Conservation (phyloP, 2,888 invertebrate genomes). For the Drosophila gaucha region DNA sequence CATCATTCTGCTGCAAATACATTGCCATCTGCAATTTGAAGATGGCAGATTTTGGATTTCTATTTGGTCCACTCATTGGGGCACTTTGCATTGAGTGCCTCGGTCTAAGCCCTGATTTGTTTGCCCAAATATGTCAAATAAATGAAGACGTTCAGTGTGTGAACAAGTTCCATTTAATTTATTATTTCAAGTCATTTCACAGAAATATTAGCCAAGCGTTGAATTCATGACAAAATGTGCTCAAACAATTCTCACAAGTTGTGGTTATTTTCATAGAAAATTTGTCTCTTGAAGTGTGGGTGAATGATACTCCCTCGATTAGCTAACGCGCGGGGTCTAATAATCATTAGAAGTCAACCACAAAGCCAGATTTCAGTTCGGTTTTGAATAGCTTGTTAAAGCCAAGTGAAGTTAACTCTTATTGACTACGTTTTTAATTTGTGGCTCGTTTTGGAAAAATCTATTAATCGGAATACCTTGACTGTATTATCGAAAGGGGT, state of each 20-base stretch:
- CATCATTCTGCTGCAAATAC: slow-evolving; percentile 9
- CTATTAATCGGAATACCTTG: no score
- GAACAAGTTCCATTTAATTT: slow-evolving; percentile 11
- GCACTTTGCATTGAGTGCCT: slow-evolving; percentile 12
- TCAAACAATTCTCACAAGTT: neutral
- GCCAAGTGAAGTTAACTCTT: neutral
- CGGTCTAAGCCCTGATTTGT: slow-evolving; percentile 12
- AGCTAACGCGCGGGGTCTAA: no score
- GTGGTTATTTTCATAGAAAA: neutral
- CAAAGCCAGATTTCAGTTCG: no score
- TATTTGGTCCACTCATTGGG: slow-evolving; percentile 5
- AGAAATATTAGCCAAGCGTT: neutral
- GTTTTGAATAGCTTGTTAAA: neutral
- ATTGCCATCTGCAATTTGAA: slow-evolving; percentile 36
- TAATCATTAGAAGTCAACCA: no score
- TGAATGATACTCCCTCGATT: neutral
- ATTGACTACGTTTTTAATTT: neutral
- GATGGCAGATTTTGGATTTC: slow-evolving; percentile 18
- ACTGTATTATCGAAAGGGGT: no score
- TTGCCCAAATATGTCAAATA: slow-evolving; percentile 21
- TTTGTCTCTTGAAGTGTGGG: neutral
- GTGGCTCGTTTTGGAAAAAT: no score
- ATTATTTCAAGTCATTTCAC: slow-evolving; percentile 2
- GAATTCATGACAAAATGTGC: neutral
- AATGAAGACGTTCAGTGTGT: slow-evolving; percentile 10